phyloP scores from a whole-genome alignment of 2,888 invertebrate species.

The Bedellia somnulentella region DNA sequence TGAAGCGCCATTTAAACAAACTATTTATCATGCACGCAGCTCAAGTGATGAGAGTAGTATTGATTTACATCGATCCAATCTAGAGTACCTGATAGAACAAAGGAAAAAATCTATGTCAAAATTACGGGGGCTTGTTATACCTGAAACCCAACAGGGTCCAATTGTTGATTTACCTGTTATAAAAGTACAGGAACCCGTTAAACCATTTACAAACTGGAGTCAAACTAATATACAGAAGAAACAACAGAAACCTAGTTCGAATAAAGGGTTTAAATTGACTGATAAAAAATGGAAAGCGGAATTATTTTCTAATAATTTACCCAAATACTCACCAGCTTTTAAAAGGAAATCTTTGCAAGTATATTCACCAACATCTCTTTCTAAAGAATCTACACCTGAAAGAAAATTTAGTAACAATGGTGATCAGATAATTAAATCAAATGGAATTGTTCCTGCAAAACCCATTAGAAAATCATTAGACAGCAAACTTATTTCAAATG shows the following conservation, averaged over 20 bases:
- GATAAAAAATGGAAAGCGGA: conserved; percentile 47
- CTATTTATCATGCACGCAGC: conserved; percentile 40
- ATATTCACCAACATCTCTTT: conserved; percentile 48
- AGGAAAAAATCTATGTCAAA: conserved; percentile 81
- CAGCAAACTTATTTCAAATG: conserved; percentile 20
- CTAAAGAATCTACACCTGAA: conserved; percentile 52
- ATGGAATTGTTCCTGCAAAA: conserved; percentile 17
- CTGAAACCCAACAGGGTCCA: conserved; percentile 69
- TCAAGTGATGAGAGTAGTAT: conserved; percentile 44
- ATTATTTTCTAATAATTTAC: conserved; percentile 57
- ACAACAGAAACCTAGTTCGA: conserved; percentile 24
- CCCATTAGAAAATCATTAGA: conserved; percentile 26
- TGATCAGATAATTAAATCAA: conserved; percentile 21
- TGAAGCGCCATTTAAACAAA: conserved; percentile 26
- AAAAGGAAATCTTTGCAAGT: conserved; percentile 74
- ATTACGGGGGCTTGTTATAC: conserved; percentile 85
- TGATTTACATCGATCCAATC: conserved; percentile 63
- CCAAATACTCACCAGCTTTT: conserved; percentile 82
- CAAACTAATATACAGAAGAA: conserved; percentile 24
- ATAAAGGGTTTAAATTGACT: conserved; percentile 27
- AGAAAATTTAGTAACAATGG: conserved; percentile 32
- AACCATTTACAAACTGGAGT: conserved; percentile 38
- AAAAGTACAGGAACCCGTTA: conserved; percentile 67
- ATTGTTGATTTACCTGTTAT: conserved; percentile 81
- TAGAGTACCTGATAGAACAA: conserved; percentile 79